A percentile compares a stretch with the other conserved stretches of the same genome.
Conservation (phyloP, 2,113 vertebrate genomes). For the Etia nguti region DNA sequence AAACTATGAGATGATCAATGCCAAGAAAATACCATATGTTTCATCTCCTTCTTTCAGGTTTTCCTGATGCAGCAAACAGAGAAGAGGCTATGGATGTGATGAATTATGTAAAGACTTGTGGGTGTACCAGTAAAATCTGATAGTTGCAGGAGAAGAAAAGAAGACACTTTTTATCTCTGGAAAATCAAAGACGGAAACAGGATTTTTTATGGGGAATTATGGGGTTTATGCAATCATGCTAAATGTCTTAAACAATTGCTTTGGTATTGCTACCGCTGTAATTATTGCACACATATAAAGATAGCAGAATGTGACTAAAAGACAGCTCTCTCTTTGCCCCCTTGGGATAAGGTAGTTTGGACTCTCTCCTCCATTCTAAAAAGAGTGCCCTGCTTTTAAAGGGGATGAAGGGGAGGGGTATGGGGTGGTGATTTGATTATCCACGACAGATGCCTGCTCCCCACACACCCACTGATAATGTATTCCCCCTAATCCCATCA, state of each 20-base stretch:
- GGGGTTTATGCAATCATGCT: not conserved
- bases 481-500: slow-evolving; percentile 30
- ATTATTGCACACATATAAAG: not conserved
- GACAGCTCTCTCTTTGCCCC: not conserved
- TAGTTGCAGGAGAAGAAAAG: not conserved
- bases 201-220: not conserved
- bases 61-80: not conserved
- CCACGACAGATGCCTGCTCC: not conserved
- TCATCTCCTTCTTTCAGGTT: not conserved
- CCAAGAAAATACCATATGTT: not conserved
- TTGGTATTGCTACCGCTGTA: not conserved
- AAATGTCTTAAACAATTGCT: not conserved
- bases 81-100: not conserved
- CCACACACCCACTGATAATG: slow-evolving; percentile 19
- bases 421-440: slow-evolving; percentile 32
- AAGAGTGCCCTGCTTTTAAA: slow-evolving; percentile 1
- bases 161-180: not conserved
- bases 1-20: not conserved
- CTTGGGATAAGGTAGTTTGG: not conserved
- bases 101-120: not conserved
- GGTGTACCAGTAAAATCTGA: not conserved
- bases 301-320: not conserved
- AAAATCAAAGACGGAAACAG: not conserved
- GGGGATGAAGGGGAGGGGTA: not conserved
- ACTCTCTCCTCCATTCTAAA: slow-evolving; percentile 1